Base-by-base conservation (phyloP, 2,888 invertebrate genomes). In the Andrena haemorrhoa region DNA sequence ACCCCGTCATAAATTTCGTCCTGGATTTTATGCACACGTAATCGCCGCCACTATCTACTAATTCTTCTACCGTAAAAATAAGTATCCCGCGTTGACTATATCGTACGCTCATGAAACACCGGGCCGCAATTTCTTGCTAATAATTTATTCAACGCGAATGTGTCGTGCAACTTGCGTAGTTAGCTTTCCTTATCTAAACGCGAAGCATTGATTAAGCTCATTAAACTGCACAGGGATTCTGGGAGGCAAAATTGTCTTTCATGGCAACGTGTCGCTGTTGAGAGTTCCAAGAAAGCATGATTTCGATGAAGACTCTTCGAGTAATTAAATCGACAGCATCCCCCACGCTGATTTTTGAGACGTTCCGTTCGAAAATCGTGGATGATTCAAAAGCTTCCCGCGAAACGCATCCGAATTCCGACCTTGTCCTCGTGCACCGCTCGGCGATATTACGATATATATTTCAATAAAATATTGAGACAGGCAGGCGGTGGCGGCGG, bases 401-500 rank as follows among this genome's bases (percentile, higher is more conserved):
- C 58, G 58, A 51, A 82, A 84, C 58, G 71, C 74, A 84, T 84
- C 71, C 86, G 75, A 76, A 88, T 79, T 88, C 75, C 77, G 60
- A 51, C 72, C 69, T 81, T 85, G 87, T 87, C 84, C 78, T 86
- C 88, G 84, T 80, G 60, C 85, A 73, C 79, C 80, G 75, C 64
- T 77, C 82, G 53, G 26, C 76, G 85, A 90, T 89, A 91, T 89
- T 89, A 87, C 86, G 85, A 90, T 88, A 88, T 90, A 89, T 87
- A 89, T 90, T 92, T 90, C 91, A 92, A 92, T 92, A 92, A 92
- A 92, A 91, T 90, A 92, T 90, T 89, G 90, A 90, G 89, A 90
- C 91, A 87, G 91, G 84, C 88, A 86, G 86, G 71, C 85, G 81
- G 71, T 53, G 76, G 70, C 64, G 81, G 75, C 73, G 80, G 75